These are phyloP conservation scores for Prenolepis imparis DNA, from an alignment of 2,888 invertebrate genomes.

Conservation along the genomic window DNA sequence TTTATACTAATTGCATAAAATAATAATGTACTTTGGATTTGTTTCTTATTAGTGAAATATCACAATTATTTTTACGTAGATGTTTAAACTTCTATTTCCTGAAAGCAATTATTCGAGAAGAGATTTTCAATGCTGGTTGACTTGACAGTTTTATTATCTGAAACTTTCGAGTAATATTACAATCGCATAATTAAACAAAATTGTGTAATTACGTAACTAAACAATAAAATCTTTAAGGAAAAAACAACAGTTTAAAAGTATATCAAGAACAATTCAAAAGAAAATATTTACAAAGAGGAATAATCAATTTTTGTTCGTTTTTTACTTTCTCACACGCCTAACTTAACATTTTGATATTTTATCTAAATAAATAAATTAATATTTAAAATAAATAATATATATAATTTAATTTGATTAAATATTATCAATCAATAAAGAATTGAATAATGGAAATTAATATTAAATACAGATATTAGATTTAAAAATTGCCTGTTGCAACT, in stretches of 20 bases:
- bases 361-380: neutral
- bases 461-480: neutral
- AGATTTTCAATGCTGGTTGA: neutral
- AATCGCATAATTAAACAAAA: neutral
- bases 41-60: neutral
- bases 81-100: neutral
- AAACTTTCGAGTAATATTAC: neutral
- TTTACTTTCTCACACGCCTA: neutral
- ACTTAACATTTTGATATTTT: neutral
- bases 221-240: neutral
- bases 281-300: neutral
- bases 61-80: neutral
- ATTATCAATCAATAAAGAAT: neutral
- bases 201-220: neutral
- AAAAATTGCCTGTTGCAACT: neutral
- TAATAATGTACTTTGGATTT: constrained; percentile 21
- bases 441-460: neutral
- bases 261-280: neutral
- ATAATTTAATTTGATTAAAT: neutral
- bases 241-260: neutral
- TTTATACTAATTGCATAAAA: constrained; percentile 1
- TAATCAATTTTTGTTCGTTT: neutral
- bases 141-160: neutral
- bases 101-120: neutral
- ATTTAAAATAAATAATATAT: neutral